Evolutionary conservation across 2,113 vertebrate genomes (phyloP).

Genomic region (Dicrurus megarhynchus): DNA sequence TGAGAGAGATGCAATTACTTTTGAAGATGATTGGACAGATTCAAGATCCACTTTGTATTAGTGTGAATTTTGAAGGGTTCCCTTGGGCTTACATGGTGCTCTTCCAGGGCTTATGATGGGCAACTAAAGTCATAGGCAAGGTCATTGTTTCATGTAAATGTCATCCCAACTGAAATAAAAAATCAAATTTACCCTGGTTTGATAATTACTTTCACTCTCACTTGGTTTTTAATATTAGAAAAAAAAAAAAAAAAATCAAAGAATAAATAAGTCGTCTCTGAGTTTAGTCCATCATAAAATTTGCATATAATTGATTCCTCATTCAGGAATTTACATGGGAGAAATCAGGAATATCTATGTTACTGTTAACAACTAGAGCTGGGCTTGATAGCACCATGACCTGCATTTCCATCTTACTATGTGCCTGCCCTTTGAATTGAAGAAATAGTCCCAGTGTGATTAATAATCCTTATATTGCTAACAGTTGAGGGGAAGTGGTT

Average conservation of each 20-base stretch:
- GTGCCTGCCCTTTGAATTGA: neutral
- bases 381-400: neutral
- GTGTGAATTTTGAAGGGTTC: neutral
- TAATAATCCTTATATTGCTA: neutral
- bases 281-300: neutral
- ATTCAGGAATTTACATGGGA: neutral
- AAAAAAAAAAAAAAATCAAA: neutral
- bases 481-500: neutral
- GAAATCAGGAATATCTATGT: neutral
- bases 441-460: neutral
- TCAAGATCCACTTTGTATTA: neutral
- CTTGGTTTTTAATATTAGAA: neutral
- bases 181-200: neutral
- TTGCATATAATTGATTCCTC: neutral
- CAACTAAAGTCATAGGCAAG: neutral
- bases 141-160: neutral
- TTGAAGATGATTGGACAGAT: neutral
- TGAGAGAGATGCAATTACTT: neutral
- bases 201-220: neutral
- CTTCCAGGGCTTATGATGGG: neutral
- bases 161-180: neutral
- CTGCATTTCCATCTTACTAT: neutral
- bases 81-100: neutral
- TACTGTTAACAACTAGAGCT: neutral
- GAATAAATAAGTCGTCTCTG: neutral